These are phyloP conservation scores for fruit fly (Drosophila melanogaster) DNA, from an alignment of 1,140 invertebrate species.

Conservation along the genomic window Release_6_plus_ISO1_MT NT_033777.3:21123001-21123500, in stretches of 20 bases:
- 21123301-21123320: conserved; percentile 31
- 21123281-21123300: conserved; percentile 62
- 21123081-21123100: conserved; percentile 49
- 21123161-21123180: conserved; percentile 3
- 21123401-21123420: conserved; percentile 74
- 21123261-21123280: conserved; percentile 66
- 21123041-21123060: neutral
- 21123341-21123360: conserved; percentile 9
- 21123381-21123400: conserved; percentile 76
- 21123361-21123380: conserved; percentile 30
- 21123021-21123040: conserved; percentile 1
- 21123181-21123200: conserved; percentile 68
- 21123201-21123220: conserved; percentile 82
- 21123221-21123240: conserved; percentile 48
- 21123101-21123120: conserved; percentile 14
- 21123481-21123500: neutral
- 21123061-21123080: neutral
- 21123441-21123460: conserved; percentile 29
- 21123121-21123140: conserved; percentile 46
- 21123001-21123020: conserved; percentile 50
- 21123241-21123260: conserved; percentile 55
- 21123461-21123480: conserved; percentile 11
- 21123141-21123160: conserved; percentile 18
- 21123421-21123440: conserved; percentile 60
- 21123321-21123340: conserved; percentile 18